Base-by-base conservation (phyloP, 2,888 invertebrate genomes). In the Poecilus cupreus region DNA sequence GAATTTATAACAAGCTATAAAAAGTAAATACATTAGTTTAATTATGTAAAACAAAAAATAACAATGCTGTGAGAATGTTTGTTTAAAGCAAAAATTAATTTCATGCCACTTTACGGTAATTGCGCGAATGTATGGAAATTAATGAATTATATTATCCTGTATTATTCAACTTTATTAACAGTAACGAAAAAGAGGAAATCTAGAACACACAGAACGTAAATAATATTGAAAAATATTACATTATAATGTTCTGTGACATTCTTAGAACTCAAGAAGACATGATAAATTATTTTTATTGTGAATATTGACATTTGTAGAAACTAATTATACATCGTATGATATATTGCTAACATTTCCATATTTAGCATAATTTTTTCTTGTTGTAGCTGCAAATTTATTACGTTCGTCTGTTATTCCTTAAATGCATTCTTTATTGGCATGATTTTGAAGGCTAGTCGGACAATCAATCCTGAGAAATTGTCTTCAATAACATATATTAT, bases 261-360 rank as follows among this genome's bases (percentile, higher is more conserved):
- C 32, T 32, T 32, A 6, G 32, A 6, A 32, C 8, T 43, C 43
- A 43, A 43, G 43, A 6, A 3, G 32, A 32, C 6, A 32, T 32
- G 32, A 32, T 32, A 32, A 32, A 32, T 60, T 60, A 60, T 60
- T 24, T 20, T 24, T 26, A 60, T 60, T 60, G 3, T 10, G n/a
- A 6, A 32, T 22, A 60, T 60, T 13, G 60, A n/a, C 26, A 13
- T 60, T 60, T 60, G 22, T 13, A 24, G n/a, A 26, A 26, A 60
- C 32, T 60, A 60, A 60, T 60, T 24, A 60, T 60, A 60, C n/a
- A 13, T 3, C 24, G n/a, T 24, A 24, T 60, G n/a, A 60, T 32
- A 60, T 60, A 60, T 60, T 60, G 60, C 13, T 60, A 60, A 60
- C 60, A 60, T 60, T 60, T 60, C 60, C 60, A 60, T 60, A 13